Conservation (phyloP, 2,888 invertebrate genomes). For the Noctua fimbriata region DNA sequence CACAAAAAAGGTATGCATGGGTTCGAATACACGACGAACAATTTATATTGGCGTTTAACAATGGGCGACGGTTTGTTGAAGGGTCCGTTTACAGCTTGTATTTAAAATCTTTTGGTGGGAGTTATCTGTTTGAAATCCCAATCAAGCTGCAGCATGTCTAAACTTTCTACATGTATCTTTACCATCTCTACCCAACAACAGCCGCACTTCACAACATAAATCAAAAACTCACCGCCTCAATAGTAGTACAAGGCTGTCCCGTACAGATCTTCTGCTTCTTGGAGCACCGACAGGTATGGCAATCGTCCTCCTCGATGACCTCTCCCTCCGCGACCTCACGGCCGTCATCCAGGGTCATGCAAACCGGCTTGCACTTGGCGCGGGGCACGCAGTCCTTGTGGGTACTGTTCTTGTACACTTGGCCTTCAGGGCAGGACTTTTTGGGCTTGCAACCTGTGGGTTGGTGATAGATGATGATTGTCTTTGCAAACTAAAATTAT, state of each 20-base stretch:
- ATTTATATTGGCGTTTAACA: no score
- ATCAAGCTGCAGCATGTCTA: no score
- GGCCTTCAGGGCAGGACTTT: conserved; percentile 93
- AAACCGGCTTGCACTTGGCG: conserved; percentile 92
- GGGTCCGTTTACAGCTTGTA: no score
- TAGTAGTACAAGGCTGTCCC: conserved; percentile 92
- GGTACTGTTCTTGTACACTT: conserved; percentile 93
- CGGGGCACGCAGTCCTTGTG: conserved; percentile 94
- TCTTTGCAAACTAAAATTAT: not conserved
- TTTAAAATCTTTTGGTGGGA: no score
- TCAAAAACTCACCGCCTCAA: conserved; percentile 73
- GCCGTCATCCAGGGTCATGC: conserved; percentile 92
- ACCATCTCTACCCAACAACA: no score
- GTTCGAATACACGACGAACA: no score
- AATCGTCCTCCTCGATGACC: conserved; percentile 93
- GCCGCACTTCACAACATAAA: not conserved
- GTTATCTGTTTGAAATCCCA: no score
- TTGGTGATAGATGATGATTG: not conserved
- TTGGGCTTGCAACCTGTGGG: conserved; percentile 92
- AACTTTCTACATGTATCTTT: no score
- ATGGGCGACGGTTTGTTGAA: no score
- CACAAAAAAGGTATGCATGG: no score
- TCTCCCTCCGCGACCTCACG: conserved; percentile 94
- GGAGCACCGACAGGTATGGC: conserved; percentile 95
- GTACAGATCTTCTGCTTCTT: conserved; percentile 92